A percentile compares a stretch with the other conserved stretches of the same genome.
phyloP scores from a whole-genome alignment of 2,888 invertebrate species.

The Nemotelus nigrinus region DNA sequence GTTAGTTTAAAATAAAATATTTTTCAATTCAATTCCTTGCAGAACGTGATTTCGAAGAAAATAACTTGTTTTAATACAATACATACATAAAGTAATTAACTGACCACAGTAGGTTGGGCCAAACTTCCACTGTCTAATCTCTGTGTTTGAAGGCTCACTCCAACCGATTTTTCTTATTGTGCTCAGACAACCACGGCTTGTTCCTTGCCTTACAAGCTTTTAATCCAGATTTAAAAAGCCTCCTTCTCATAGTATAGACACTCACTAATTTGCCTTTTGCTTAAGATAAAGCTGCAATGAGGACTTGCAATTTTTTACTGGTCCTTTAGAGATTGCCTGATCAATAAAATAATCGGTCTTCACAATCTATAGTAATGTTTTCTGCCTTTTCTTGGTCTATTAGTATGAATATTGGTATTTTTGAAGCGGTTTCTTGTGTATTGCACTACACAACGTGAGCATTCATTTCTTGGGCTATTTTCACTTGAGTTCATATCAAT shows the following conservation, averaged over 20 bases:
- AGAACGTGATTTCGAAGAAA: background rate
- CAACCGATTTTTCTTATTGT: slow-evolving; percentile 2
- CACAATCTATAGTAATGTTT: too few relatives aligned
- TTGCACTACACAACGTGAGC: too few relatives aligned
- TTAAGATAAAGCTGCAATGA: slow-evolving; percentile 3
- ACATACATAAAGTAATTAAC: slow-evolving; percentile 3
- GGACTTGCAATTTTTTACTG: background rate
- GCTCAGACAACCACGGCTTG: slow-evolving; percentile 9
- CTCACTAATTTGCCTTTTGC: background rate
- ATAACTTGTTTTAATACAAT: background rate
- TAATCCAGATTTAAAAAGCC: background rate
- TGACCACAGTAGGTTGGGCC: slow-evolving; percentile 27
- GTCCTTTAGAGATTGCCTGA: background rate
- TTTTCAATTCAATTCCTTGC: too few relatives aligned
- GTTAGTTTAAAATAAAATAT: too few relatives aligned
- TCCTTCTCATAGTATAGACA: background rate
- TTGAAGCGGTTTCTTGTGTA: too few relatives aligned
- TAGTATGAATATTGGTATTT: too few relatives aligned
- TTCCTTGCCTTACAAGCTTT: slow-evolving; percentile 8
- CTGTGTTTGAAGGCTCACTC: background rate
- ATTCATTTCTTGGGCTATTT: too few relatives aligned
- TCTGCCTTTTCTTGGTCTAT: too few relatives aligned
- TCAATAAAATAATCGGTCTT: background rate
- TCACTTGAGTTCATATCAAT: too few relatives aligned
- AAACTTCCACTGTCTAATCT: slow-evolving; percentile 11